A percentile compares a stretch with the other conserved stretches of the same genome.
Conservation (phyloP, 2,797 vertebrate genomes). For the Knipowitschia caucasica region DNA sequence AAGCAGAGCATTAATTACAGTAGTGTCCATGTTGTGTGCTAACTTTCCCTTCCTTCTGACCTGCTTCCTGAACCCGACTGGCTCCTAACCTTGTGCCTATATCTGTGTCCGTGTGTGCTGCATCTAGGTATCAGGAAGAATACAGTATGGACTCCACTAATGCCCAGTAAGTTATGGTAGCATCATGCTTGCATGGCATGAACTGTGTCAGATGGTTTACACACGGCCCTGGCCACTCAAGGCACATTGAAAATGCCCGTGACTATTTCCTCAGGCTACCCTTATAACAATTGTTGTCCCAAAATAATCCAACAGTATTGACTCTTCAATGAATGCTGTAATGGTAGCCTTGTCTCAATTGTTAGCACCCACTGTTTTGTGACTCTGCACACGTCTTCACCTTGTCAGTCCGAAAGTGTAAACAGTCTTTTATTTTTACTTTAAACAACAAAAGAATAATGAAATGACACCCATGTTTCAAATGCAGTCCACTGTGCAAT, state of each 20-base stretch:
- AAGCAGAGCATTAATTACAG: conserved; percentile 16
- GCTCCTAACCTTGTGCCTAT: conserved; percentile 60
- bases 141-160: conserved; percentile 85
- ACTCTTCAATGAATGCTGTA: conserved; percentile 50
- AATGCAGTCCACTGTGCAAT: conserved; percentile 35
- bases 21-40: conserved; percentile 17
- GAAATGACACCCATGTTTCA: conserved; percentile 10
- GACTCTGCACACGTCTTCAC: conserved; percentile 34
- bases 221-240: conserved; percentile 27
- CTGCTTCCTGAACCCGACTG: conserved; percentile 14
- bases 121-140: conserved; percentile 79
- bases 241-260: not conserved
- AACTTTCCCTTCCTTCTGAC: conserved; percentile 21
- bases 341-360: conserved; percentile 43
- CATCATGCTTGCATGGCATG: conserved; percentile 75
- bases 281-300: conserved; percentile 56
- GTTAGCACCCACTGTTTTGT: conserved; percentile 18
- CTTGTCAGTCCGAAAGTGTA: conserved; percentile 9
- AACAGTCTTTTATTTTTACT: conserved; percentile 14
- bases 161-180: conserved; percentile 79
- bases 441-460: conserved; percentile 4
- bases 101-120: conserved; percentile 68
- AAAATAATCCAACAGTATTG: conserved; percentile 15
- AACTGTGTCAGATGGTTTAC: conserved; percentile 44
- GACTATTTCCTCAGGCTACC: conserved; percentile 35